Conservation (phyloP, 2,797 vertebrate species). For the Pantherophis alleghaniensis region DNA sequence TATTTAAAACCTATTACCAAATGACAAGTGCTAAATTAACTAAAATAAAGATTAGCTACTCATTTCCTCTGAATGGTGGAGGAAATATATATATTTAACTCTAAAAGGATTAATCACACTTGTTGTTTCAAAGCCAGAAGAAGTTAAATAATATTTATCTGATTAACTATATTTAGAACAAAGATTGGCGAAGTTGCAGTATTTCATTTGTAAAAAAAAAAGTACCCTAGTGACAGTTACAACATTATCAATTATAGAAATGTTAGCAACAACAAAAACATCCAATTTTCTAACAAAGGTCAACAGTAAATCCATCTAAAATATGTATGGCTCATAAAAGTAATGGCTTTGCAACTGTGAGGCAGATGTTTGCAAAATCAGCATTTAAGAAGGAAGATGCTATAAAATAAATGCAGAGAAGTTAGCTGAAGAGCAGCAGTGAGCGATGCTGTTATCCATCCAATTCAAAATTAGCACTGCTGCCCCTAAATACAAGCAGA, state of each 20-base stretch:
- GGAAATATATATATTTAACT: conserved; percentile 26
- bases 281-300: conserved; percentile 72
- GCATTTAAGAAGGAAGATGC: conserved; percentile 68
- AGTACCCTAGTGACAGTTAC: conserved; percentile 56
- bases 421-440: conserved; percentile 55
- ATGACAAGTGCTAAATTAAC: conserved; percentile 37
- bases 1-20: conserved; percentile 32
- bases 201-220: conserved; percentile 55
- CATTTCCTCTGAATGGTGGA: conserved; percentile 42
- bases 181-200: conserved; percentile 44
- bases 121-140: conserved; percentile 49
- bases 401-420: conserved; percentile 71
- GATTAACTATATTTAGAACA: conserved; percentile 51
- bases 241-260: conserved; percentile 71
- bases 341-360: conserved; percentile 67
- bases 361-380: conserved; percentile 76
- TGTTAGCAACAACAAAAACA: conserved; percentile 72
- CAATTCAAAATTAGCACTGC: not conserved
- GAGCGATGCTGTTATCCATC: conserved; percentile 21
- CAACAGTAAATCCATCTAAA: conserved; percentile 74
- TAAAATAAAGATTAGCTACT: conserved; percentile 43
- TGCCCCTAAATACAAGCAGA: conserved; percentile 27
- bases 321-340: conserved; percentile 71
- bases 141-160: conserved; percentile 56
- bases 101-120: conserved; percentile 39